These are phyloP conservation scores for Trichechus manatus DNA, from an alignment of 2,113 vertebrate species.

Conservation along the genomic window DNA sequence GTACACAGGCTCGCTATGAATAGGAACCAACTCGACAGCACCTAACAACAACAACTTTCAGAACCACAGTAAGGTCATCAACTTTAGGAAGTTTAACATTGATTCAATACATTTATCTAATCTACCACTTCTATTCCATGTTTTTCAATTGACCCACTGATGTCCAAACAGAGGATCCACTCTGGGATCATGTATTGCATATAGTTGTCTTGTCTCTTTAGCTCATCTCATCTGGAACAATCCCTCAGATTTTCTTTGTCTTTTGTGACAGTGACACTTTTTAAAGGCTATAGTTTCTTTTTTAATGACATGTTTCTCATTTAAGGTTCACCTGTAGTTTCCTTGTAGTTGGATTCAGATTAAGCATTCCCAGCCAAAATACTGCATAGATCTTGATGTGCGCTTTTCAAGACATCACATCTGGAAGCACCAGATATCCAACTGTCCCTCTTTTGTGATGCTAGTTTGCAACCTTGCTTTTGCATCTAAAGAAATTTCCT, in stretches of 20 bases:
- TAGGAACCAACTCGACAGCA: too few relatives aligned
- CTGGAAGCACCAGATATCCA: neutral
- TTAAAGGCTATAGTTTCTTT: neutral
- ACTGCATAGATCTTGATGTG: neutral
- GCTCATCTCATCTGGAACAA: neutral
- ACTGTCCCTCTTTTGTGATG: neutral
- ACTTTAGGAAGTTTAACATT: neutral
- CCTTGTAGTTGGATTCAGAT: neutral
- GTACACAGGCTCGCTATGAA: too few relatives aligned
- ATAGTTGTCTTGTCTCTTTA: neutral
- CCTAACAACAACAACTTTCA: neutral
- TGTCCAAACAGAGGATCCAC: neutral
- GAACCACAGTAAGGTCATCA: neutral
- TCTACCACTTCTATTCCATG: neutral
- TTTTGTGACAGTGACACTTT: conserved; percentile 34
- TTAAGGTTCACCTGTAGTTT: conserved; percentile 35
- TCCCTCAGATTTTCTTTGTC: neutral
- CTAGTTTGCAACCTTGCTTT: neutral
- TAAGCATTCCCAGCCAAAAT: neutral
- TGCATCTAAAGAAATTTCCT: neutral
- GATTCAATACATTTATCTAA: neutral
- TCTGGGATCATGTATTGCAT: neutral
- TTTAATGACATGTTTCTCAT: neutral
- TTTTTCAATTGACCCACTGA: neutral
- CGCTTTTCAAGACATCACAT: neutral